phyloP scores from a whole-genome alignment of 2,797 vertebrate genomes.

The Rhinichthys osculus region DNA sequence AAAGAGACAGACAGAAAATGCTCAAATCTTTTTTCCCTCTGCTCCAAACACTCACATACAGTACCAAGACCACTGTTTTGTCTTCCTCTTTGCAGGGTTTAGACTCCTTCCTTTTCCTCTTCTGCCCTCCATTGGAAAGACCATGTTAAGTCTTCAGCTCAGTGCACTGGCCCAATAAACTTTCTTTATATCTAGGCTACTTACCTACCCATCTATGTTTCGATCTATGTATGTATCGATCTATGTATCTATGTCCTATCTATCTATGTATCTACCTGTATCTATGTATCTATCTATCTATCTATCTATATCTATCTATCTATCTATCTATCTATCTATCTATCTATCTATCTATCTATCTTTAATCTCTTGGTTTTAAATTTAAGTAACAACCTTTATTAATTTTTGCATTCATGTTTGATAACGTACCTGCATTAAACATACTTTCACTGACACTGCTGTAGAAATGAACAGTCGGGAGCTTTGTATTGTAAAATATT shows the following conservation, averaged over 20 bases:
- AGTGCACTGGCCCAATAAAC: conserved; percentile 20
- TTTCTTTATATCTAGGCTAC: neutral
- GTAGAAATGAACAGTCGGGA: conserved; percentile 7
- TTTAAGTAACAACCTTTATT: neutral
- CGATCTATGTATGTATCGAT: neutral
- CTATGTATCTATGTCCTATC: neutral
- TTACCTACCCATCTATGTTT: neutral
- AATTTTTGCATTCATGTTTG: neutral
- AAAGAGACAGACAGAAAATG: conserved; percentile 1
- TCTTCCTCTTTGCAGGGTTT: conserved; percentile 40
- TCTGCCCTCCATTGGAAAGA: conserved; percentile 83
- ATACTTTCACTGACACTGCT: neutral
- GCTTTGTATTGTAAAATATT: conserved; percentile 7
- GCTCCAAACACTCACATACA: conserved; percentile 40
- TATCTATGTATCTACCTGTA: neutral
- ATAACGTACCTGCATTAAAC: neutral
- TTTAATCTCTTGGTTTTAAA: neutral
- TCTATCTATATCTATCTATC: neutral
- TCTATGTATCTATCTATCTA: too few relatives aligned
- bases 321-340: neutral
- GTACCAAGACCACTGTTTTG: conserved; percentile 21
- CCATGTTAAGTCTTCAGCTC: conserved; percentile 61
- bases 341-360: neutral
- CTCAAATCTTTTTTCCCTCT: conserved; percentile 17
- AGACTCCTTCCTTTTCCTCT: conserved; percentile 78